Evolutionary conservation across 2,113 vertebrate species (phyloP).

Genomic region (Podilymbus podiceps): DNA sequence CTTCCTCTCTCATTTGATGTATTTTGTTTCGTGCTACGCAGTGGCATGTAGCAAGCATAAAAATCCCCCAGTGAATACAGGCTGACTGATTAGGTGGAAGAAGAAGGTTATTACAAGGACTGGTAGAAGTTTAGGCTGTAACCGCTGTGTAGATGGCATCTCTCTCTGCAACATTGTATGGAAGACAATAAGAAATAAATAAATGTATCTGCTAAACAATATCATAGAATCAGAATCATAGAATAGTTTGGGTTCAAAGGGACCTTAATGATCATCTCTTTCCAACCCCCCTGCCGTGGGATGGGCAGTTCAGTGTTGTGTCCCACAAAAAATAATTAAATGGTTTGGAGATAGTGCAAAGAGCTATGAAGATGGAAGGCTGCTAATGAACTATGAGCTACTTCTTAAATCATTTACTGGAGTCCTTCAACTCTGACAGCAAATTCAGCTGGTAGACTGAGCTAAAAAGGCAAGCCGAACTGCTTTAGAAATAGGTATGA

Average conservation of each 20-base stretch:
- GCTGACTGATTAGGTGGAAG: background rate
- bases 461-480: background rate
- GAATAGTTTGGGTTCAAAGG: too few species aligned
- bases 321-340: background rate
- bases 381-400: background rate
- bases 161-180: conserved; percentile 8
- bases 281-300: background rate
- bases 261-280: too few species aligned
- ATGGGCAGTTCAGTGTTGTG: background rate
- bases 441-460: background rate
- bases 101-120: conserved; percentile 18
- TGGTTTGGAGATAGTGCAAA: background rate
- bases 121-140: background rate
- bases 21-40: background rate
- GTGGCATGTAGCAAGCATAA: background rate
- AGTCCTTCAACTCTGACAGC: background rate
- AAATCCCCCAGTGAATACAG: conserved; percentile 24
- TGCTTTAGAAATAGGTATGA: background rate
- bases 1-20: conserved; percentile 8
- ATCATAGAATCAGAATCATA: too few species aligned
- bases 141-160: background rate
- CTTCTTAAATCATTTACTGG: background rate
- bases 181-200: background rate
- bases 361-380: background rate
- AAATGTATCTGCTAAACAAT: conserved; percentile 19